These are phyloP conservation scores for Cephus runcator DNA, from an alignment of 2,888 invertebrate genomes.

Conservation along the genomic window DNA sequence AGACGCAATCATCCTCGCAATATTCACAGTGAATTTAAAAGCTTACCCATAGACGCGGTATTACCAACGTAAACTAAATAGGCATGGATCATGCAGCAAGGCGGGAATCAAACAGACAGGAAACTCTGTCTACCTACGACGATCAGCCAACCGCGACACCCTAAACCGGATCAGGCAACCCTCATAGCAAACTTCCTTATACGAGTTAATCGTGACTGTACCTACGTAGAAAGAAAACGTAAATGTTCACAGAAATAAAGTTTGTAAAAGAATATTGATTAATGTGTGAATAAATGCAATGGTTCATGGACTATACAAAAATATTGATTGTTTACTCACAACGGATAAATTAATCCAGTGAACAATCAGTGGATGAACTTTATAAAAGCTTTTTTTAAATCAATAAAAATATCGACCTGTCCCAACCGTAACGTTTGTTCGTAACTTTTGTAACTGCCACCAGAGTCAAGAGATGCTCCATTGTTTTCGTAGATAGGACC, in stretches of 20 bases:
- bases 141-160: conserved; percentile 47
- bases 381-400: background rate
- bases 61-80: background rate
- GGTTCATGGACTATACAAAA: background rate
- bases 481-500: background rate
- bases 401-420: background rate
- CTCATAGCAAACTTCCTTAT: conserved; percentile 30
- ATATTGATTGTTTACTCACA: background rate
- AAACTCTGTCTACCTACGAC: conserved; percentile 36
- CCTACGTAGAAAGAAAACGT: background rate
- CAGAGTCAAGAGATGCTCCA: background rate
- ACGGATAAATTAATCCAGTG: background rate
- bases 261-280: background rate
- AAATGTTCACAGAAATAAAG: background rate
- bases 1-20: too few species aligned
- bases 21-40: too few species aligned
- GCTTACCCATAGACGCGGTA: too few species aligned
- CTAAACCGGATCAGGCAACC: conserved; percentile 45
- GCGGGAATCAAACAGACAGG: conserved; percentile 32
- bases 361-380: background rate
- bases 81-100: background rate
- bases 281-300: background rate
- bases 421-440: background rate
- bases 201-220: background rate
- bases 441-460: background rate